These are phyloP conservation scores for Diarsia brunnea DNA, from an alignment of 2,888 invertebrate species.

Conservation along the genomic window DNA sequence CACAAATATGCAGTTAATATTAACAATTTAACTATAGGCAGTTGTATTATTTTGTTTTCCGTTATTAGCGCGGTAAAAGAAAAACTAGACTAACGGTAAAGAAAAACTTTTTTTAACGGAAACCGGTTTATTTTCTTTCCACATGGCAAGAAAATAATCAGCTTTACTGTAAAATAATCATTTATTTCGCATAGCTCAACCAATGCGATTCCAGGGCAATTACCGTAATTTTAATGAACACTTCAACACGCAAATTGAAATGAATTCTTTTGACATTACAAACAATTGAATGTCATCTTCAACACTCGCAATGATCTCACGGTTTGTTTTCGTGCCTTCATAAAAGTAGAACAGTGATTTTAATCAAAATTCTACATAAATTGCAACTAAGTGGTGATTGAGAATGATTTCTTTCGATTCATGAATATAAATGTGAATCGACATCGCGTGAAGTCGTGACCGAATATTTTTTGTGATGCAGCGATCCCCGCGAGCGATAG, in stretches of 20 bases:
- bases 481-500: too few relatives aligned
- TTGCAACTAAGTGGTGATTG: slow-evolving; percentile 8
- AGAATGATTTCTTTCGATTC: slow-evolving; percentile 7
- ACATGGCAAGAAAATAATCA: too few relatives aligned
- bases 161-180: too few relatives aligned
- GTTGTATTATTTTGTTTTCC: background rate
- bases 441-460: background rate
- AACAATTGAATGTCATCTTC: slow-evolving; percentile 26
- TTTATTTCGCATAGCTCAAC: too few relatives aligned
- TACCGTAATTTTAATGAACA: too few relatives aligned
- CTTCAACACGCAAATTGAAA: too few relatives aligned
- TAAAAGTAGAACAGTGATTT: slow-evolving; percentile 13
- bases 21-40: background rate
- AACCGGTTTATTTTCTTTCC: too few relatives aligned
- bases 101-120: too few relatives aligned
- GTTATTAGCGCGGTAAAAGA: background rate
- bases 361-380: slow-evolving; percentile 23
- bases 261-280: background rate
- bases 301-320: slow-evolving; percentile 3
- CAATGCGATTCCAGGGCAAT: too few relatives aligned
- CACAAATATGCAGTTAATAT: too few relatives aligned
- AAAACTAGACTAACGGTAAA: background rate
- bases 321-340: background rate
- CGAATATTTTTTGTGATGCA: background rate
- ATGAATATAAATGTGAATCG: slow-evolving; percentile 22